Evolutionary conservation across 2,113 vertebrate species (phyloP).

Genomic region (Rhabdornis inornatus): DNA sequence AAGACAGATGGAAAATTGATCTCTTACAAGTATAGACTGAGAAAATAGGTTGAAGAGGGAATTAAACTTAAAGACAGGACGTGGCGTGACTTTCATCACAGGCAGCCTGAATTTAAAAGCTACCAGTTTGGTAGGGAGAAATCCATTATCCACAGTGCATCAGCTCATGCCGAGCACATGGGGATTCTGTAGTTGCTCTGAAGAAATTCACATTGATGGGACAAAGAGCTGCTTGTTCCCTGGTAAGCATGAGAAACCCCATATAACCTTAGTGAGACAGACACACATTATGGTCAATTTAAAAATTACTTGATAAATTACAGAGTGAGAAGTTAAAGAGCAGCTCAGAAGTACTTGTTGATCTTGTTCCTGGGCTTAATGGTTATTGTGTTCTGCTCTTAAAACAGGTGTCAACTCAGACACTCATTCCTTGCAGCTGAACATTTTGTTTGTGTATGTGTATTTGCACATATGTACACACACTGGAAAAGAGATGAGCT

Average conservation of each 20-base stretch:
- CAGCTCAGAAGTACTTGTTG: not conserved
- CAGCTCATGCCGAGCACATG: not conserved
- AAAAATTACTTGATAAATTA: not conserved
- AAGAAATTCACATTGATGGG: not conserved
- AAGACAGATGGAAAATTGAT: conserved; percentile 30
- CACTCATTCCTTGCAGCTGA: not conserved
- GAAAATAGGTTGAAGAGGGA: not conserved
- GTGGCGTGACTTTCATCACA: not conserved
- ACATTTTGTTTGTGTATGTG: not conserved
- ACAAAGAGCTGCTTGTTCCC: not conserved
- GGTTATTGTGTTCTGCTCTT: not conserved
- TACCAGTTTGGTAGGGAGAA: not conserved
- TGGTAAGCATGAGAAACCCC: conserved; percentile 2
- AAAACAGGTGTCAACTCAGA: not conserved
- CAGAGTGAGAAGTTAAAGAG: not conserved
- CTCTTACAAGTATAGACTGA: not conserved
- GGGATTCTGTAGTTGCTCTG: not conserved
- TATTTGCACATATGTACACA: not conserved
- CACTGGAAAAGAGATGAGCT: not conserved
- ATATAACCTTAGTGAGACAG: not conserved
- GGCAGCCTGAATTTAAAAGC: conserved; percentile 2
- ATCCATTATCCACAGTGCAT: conserved; percentile 21
- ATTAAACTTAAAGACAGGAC: not conserved
- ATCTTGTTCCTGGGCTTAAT: not conserved
- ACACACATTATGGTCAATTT: not conserved